Conservation (phyloP, 2,797 vertebrate genomes). For the Sebastes umbrosus region DNA sequence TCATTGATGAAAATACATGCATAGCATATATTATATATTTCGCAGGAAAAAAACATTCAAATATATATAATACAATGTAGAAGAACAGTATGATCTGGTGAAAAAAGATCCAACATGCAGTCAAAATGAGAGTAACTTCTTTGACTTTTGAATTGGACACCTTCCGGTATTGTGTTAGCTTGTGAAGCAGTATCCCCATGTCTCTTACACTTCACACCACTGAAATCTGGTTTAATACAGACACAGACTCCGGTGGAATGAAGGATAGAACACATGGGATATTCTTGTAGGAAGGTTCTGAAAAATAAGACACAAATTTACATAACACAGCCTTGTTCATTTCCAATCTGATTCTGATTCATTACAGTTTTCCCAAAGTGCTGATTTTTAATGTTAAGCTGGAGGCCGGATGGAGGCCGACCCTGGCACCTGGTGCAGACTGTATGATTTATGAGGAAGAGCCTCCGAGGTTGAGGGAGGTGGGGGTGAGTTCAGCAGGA, state of each 20-base stretch:
- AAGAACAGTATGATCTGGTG: not conserved
- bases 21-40: not conserved
- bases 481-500: slow-evolving; percentile 26
- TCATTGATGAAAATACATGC: slow-evolving; percentile 8
- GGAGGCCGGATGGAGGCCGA: slow-evolving; percentile 21
- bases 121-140: not conserved
- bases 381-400: slow-evolving; percentile 21
- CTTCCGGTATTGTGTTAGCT: not conserved
- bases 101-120: not conserved
- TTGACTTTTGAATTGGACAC: not conserved
- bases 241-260: slow-evolving; percentile 99
- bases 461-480: slow-evolving; percentile 55
- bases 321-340: not conserved
- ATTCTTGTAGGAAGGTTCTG: slow-evolving; percentile 74
- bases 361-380: not conserved
- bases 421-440: slow-evolving; percentile 41
- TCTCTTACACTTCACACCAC: slow-evolving; percentile 98
- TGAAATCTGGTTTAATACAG: slow-evolving; percentile 96
- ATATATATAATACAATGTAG: not conserved
- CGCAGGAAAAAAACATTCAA: not conserved
- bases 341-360: not conserved
- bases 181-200: slow-evolving; percentile 83
- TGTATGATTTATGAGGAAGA: slow-evolving; percentile 55
- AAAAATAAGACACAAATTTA: slow-evolving; percentile 31
- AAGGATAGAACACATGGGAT: slow-evolving; percentile 95